Evolutionary conservation across 2,888 invertebrate species (phyloP).

Genomic region (Bellardia pandia): DNA sequence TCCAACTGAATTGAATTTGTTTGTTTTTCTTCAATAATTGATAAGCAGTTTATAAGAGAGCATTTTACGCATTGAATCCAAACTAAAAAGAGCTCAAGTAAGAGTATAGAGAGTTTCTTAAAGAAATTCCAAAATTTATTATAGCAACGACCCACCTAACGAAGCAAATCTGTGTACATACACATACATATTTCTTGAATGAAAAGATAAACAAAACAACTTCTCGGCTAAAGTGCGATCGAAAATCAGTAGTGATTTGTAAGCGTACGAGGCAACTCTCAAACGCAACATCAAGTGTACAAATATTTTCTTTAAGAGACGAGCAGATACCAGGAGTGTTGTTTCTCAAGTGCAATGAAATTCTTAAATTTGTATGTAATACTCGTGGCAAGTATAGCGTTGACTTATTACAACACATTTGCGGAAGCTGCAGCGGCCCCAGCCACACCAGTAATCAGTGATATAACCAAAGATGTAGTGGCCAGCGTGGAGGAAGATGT

Average conservation of each 20-base stretch:
- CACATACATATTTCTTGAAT: neutral
- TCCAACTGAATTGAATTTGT: conserved; percentile 30
- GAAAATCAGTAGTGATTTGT: conserved; percentile 74
- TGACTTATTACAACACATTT: conserved; percentile 9
- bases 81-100: conserved; percentile 31
- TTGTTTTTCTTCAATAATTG: conserved; percentile 36
- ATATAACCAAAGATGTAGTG: conserved; percentile 80
- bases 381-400: conserved; percentile 6
- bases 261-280: conserved; percentile 68
- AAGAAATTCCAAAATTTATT: conserved; percentile 45
- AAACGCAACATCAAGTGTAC: conserved; percentile 8
- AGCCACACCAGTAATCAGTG: conserved; percentile 78
- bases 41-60: conserved; percentile 50
- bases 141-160: conserved; percentile 48
- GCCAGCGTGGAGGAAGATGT: conserved; percentile 82
- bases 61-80: neutral
- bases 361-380: conserved; percentile 40
- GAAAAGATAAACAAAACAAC: conserved; percentile 55
- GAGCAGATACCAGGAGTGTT: neutral
- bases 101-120: conserved; percentile 48
- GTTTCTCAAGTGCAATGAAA: conserved; percentile 35
- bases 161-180: conserved; percentile 28
- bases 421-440: conserved; percentile 56
- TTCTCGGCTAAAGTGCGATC: conserved; percentile 30
- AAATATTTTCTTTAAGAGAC: neutral